phyloP scores from a whole-genome alignment of 2,888 invertebrate genomes.

The Frankliniella fusca region DNA sequence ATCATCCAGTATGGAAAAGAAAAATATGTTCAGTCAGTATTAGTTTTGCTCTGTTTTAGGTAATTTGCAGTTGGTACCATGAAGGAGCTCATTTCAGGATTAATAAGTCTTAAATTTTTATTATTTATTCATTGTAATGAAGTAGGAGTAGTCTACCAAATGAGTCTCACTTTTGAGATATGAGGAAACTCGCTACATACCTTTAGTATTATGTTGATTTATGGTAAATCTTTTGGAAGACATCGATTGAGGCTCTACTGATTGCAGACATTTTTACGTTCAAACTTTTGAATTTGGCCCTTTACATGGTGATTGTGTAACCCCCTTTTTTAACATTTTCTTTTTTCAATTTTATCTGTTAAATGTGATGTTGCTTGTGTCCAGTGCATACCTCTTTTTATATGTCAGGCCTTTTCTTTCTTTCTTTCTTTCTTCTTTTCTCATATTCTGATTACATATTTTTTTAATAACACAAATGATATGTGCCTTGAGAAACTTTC shows the following conservation, averaged over 20 bases:
- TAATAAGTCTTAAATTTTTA: not conserved
- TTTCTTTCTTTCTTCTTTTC: not conserved
- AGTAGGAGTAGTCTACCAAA: not conserved
- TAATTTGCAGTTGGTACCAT: not conserved
- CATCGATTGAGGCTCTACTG: not conserved
- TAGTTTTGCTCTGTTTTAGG: not conserved
- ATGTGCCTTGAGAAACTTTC: not conserved
- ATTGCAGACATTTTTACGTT: not conserved
- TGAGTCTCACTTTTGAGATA: not conserved
- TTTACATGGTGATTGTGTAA: no score
- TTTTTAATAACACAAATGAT: not conserved
- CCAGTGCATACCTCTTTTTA: not conserved
- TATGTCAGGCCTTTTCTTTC: not conserved
- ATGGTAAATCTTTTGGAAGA: not conserved
- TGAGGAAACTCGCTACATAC: not conserved
- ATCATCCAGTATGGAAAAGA: not conserved
- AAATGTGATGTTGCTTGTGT: not conserved
- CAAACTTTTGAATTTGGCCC: no score
- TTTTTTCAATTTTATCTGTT: not conserved
- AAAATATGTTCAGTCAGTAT: not conserved
- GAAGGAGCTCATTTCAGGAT: not conserved
- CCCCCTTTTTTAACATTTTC: not conserved
- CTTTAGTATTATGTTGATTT: conserved; percentile 2
- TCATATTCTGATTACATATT: not conserved
- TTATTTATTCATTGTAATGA: not conserved